Evolutionary conservation across 2,888 invertebrate species (phyloP), one percentile per base, ranked within the genome.

Genomic region (Cryptocheilus praepositus): DNA sequence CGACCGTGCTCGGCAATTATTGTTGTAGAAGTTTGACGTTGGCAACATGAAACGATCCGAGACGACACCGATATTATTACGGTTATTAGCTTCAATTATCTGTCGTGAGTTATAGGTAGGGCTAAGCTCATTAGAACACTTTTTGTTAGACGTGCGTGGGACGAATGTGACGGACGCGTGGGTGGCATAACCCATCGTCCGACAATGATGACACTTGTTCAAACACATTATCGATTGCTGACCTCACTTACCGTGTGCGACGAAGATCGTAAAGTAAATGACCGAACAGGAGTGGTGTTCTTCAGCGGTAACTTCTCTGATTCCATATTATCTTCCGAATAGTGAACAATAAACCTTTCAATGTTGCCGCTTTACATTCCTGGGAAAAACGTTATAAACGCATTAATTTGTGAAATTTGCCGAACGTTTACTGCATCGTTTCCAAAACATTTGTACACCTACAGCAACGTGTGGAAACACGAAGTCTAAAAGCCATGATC

Each of bases 141-240:
- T 16, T 53, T 25, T 46, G 45, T 21, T 59, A 52, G 28, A 56
- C 19, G 21, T 52, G 52, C 21, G 8, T 5, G 45, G 56, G 60
- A 49, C 36, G 57, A n/a, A 61, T 51, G 11, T 11, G 36, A 36
- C 8, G 36, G 36, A 1, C 7, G 36, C 51, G 45, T 28, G 19
- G 49, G 57, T 18, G 44, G 44, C 60, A 49, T 64, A 64, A 54
- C 54, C 58, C 64, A 67, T 66, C 67, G 61, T 57, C 63, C 49
- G 58, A 61, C 73, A 74, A 36, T 74, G 79, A 83, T 76, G 81
- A 77, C 70, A 76, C 77, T 76, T 63, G 76, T 70, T 75, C 81
- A 82, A 84, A 84, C 82, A 75, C 69, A 80, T 82, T 81, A 83
- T 58, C 67, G 59, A 66, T 58, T 75, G 66, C 67, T 67, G 69